Percentiles rank a stretch among this genome's conserved stretches.
These are phyloP conservation scores for Hypomecis atomaria DNA, from an alignment of 2,888 invertebrate genomes.

Conservation along the genomic window DNA sequence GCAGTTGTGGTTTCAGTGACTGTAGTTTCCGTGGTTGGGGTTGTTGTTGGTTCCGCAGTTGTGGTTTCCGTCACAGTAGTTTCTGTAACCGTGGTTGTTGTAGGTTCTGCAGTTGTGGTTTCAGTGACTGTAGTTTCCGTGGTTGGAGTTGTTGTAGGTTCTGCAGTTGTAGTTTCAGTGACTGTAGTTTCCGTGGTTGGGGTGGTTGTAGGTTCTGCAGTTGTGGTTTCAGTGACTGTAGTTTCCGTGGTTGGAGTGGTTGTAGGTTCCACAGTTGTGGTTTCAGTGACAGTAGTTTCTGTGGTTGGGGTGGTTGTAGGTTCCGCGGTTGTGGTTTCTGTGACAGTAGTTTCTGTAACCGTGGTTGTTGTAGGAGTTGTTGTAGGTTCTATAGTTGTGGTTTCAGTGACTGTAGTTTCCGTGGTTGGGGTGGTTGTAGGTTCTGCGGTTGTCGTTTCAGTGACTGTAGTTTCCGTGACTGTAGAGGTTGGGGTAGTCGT, in stretches of 20 bases:
- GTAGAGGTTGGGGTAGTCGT: neutral
- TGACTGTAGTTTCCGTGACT: neutral
- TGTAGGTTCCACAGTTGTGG: neutral
- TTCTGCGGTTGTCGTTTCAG: conserved; percentile 2
- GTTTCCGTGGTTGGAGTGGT: conserved; percentile 3
- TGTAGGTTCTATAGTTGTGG: neutral
- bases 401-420: neutral
- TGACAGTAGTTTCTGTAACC: neutral
- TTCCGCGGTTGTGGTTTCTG: neutral
- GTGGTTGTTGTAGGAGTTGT: too few relatives aligned
- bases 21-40: neutral
- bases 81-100: neutral
- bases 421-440: neutral
- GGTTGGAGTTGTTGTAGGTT: neutral
- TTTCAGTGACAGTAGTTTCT: neutral
- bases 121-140: conserved; percentile 6
- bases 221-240: conserved; percentile 4
- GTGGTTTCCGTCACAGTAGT: conserved; percentile 1
- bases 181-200: conserved; percentile 5
- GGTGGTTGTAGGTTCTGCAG: neutral
- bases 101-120: neutral
- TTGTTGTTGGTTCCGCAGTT: neutral
- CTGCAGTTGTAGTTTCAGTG: neutral
- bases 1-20: neutral
- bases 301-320: neutral